Percentiles rank a stretch among this genome's conserved stretches.
Conservation (phyloP, 2,797 vertebrate genomes). For the Lepilemur ruficaudatus region DNA sequence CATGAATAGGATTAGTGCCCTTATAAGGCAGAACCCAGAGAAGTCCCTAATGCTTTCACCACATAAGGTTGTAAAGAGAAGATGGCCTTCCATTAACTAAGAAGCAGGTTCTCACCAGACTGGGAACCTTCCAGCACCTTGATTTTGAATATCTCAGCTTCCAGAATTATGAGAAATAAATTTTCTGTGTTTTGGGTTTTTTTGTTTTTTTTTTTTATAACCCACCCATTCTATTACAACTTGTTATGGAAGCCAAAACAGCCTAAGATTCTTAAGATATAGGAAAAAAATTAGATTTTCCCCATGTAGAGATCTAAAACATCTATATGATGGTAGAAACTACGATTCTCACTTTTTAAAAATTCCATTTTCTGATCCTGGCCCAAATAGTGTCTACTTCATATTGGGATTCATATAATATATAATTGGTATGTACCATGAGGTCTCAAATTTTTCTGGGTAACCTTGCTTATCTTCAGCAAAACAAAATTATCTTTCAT, state of each 20-base stretch:
- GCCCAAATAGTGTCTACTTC: background rate
- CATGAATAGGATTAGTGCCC: background rate
- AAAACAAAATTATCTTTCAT: conserved; percentile 47
- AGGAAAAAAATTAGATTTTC: background rate
- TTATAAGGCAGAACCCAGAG: background rate
- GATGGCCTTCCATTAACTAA: background rate
- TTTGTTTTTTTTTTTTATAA: background rate
- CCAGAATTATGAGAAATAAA: background rate
- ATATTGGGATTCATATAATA: background rate
- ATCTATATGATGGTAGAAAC: background rate
- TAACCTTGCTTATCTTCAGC: background rate
- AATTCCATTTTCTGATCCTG: background rate
- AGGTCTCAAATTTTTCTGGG: background rate
- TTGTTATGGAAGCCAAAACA: background rate
- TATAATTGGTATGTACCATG: background rate
- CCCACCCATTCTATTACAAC: background rate
- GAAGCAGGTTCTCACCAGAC: background rate
- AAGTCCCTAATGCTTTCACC: accelerated
- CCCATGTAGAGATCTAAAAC: background rate
- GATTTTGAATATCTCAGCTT: background rate
- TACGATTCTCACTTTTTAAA: background rate
- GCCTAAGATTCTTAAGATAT: background rate
- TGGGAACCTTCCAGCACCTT: background rate
- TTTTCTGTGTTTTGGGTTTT: no score
- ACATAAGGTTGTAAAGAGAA: background rate